Conservation (phyloP, 2,888 invertebrate species). For the Drymonia ruficornis region DNA sequence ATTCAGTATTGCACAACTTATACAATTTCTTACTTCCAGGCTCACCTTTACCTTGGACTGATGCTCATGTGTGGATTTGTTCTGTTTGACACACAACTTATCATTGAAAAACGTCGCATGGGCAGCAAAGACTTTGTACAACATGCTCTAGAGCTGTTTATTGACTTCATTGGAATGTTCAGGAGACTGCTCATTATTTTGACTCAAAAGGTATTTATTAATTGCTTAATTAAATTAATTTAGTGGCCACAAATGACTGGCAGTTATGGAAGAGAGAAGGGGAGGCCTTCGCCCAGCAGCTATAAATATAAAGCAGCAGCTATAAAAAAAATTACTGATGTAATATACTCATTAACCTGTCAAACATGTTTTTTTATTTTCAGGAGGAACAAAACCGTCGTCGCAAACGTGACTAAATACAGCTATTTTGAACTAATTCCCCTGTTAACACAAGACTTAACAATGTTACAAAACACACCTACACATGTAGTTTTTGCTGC, state of each 20-base stretch:
- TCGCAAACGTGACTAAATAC: slow-evolving; percentile 77
- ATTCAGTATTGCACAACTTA: background rate
- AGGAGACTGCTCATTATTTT: slow-evolving; percentile 95
- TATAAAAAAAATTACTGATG: too few relatives aligned
- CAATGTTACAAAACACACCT: slow-evolving; percentile 20
- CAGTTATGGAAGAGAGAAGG: too few relatives aligned
- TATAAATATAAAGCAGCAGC: too few relatives aligned
- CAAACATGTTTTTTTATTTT: slow-evolving; percentile 31
- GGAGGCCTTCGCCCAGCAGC: too few relatives aligned
- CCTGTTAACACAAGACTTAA: slow-evolving; percentile 33
- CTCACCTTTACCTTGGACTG: slow-evolving; percentile 94
- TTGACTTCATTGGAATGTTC: slow-evolving; percentile 98
- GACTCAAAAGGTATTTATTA: slow-evolving; percentile 90
- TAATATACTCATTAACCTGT: too few relatives aligned
- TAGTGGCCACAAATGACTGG: too few relatives aligned
- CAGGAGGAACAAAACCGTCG: slow-evolving; percentile 81
- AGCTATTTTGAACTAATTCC: slow-evolving; percentile 14
- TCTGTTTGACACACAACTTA: slow-evolving; percentile 98
- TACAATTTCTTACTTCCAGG: slow-evolving; percentile 70
- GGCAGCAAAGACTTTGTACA: slow-evolving; percentile 97
- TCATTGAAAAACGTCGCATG: slow-evolving; percentile 95
- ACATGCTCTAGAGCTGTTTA: slow-evolving; percentile 96
- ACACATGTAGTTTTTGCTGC: slow-evolving; percentile 17
- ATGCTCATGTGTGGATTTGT: slow-evolving; percentile 97
- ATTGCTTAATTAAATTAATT: too few relatives aligned